Evolutionary conservation across 23 tunicate species (phyloP), one percentile per base, ranked within the genome.

Genomic region (Halocynthia aurantium): DNA sequence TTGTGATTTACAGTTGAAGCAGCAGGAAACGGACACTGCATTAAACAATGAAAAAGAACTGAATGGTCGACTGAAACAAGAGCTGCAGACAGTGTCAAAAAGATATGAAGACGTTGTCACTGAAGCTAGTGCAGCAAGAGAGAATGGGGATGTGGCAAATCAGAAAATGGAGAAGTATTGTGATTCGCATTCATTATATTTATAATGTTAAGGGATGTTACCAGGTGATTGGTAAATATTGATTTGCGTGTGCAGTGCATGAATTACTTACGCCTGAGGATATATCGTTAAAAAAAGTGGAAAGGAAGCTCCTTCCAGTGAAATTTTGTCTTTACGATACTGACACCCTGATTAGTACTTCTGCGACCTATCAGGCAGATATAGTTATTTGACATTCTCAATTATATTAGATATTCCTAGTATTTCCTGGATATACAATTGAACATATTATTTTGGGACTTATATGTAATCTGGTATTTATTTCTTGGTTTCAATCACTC

Each of bases 111-210:
- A 80, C 8, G 72, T 89, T 12, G 78, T 75, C 53, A 69, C 67
- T 54, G 81, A 75, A 44, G 76, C 76, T 6, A 62, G 81, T 17
- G 69, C 76, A 19, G 84, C 87, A 53, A 72, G 61, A 82, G 80
- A 84, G 9, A 77, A 78, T 6, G 70, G 81, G 17, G 71, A 89
- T 53, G 82, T 70, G 55, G 85, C 96, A 0, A 76, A 89, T 63
- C 82, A 66, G 51, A 89, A 89, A 60, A 52, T 89, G 54, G 96
- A 89, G 8, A 89, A 84, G 96, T 89, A 49, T 52, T 71, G 19
- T 52, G 52, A 53, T 68, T 18, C 4, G 2, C 44, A 31, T 31
- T 31, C 44, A 31, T 31, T 31, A 31, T 31, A 31, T 31, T 31
- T 0, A 31, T 31, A 31, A 31, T 31, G 44, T 31, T 31, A 31